These are phyloP conservation scores for Antedon mediterranea DNA, from an alignment of 53 echinoderm and acorn worm genomes.

Conservation along the genomic window DNA sequence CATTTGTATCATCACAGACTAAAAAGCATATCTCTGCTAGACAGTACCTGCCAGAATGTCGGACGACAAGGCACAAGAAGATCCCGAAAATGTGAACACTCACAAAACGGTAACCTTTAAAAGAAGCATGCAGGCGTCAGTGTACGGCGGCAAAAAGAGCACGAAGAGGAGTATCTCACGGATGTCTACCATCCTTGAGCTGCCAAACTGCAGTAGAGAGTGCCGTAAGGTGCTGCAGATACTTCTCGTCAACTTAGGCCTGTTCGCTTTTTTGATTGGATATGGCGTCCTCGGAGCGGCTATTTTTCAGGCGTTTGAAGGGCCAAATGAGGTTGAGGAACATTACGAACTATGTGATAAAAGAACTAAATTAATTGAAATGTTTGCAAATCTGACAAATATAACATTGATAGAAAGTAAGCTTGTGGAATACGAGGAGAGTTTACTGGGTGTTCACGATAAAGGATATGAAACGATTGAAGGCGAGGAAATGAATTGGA, in stretches of 20 bases:
- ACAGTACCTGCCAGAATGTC: background rate
- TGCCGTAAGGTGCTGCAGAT: constrained; percentile 21
- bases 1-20: background rate
- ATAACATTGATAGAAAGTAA: background rate
- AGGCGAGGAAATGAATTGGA: constrained; percentile 50
- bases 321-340: constrained; percentile 8
- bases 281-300: constrained; percentile 80
- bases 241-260: constrained; percentile 27
- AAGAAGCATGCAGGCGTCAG: background rate
- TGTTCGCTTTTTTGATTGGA: constrained; percentile 37
- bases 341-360: background rate
- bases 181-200: background rate
- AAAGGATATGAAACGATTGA: constrained; percentile 5
- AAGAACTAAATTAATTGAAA: constrained; percentile 8
- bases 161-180: background rate
- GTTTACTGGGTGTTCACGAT: background rate
- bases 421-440: background rate
- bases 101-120: background rate
- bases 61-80: background rate
- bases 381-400: background rate
- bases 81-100: background rate
- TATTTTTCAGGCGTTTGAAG: constrained; percentile 48
- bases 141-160: background rate
- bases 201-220: background rate
- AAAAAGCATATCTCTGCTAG: background rate